These are phyloP conservation scores for Apeltes quadracus DNA, from an alignment of 2,113 vertebrate genomes.

Conservation along the genomic window DNA sequence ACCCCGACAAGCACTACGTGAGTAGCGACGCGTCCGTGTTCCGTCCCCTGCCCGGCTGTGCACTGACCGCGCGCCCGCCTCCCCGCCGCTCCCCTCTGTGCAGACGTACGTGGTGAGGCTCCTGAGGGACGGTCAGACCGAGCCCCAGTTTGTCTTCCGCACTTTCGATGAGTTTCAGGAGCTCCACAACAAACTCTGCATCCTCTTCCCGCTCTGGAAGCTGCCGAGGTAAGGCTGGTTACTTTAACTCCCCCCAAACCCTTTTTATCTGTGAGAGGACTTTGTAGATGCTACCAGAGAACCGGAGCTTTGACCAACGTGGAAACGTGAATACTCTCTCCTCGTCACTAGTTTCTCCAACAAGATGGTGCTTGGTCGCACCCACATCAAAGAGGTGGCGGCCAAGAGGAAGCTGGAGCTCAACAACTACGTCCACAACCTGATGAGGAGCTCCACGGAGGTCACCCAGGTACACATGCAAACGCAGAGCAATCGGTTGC, in stretches of 20 bases:
- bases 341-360: constrained; percentile 86
- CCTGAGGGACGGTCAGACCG: constrained; percentile 89
- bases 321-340: neutral
- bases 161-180: constrained; percentile 99
- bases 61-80: neutral
- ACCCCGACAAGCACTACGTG: constrained; percentile 98
- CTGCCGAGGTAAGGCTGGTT: constrained; percentile 92
- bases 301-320: neutral
- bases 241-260: neutral
- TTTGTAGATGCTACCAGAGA: neutral
- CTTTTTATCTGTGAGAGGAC: neutral
- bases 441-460: constrained; percentile 91
- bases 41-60: neutral
- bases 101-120: constrained; percentile 95
- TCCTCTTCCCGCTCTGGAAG: constrained; percentile 97
- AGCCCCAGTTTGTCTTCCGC: constrained; percentile 93
- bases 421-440: constrained; percentile 93
- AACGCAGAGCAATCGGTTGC: neutral
- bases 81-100: constrained; percentile 8
- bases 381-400: constrained; percentile 97
- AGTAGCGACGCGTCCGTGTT: constrained; percentile 59
- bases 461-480: constrained; percentile 87
- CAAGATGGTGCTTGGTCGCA: constrained; percentile 95
- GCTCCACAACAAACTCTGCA: constrained; percentile 95
- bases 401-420: constrained; percentile 96